These are phyloP conservation scores for Sicus ferrugineus DNA, from an alignment of 2,888 invertebrate species.

Conservation along the genomic window DNA sequence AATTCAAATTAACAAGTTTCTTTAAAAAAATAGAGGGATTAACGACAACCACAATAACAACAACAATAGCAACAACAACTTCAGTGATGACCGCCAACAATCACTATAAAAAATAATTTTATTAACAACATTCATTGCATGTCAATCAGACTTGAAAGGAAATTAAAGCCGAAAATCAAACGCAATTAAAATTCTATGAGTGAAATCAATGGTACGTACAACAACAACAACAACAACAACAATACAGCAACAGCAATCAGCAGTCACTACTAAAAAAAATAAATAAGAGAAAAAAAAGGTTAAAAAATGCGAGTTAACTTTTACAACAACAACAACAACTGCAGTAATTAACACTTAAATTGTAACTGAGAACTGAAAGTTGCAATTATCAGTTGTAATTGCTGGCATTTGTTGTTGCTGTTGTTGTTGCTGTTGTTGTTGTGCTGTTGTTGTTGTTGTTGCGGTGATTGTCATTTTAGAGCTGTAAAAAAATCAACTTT, in stretches of 20 bases:
- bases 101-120: conserved; percentile 14
- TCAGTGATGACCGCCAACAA: not conserved
- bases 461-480: too few species aligned
- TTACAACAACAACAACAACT: not conserved
- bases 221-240: not conserved
- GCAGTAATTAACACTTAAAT: not conserved
- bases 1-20: not conserved
- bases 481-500: not conserved
- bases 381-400: not conserved
- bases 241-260: not conserved
- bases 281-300: not conserved
- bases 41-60: not conserved
- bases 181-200: not conserved
- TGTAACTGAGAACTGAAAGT: not conserved
- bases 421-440: too few species aligned
- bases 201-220: not conserved
- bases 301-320: not conserved
- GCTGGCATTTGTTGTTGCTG: not conserved
- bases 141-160: conserved; percentile 1
- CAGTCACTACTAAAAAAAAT: not conserved
- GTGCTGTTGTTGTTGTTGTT: too few species aligned
- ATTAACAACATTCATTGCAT: conserved; percentile 21
- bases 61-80: not conserved
- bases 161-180: conserved; percentile 1
- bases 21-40: too few species aligned